phyloP scores from a whole-genome alignment of 2,888 invertebrate species.

The Melanchra persicariae region DNA sequence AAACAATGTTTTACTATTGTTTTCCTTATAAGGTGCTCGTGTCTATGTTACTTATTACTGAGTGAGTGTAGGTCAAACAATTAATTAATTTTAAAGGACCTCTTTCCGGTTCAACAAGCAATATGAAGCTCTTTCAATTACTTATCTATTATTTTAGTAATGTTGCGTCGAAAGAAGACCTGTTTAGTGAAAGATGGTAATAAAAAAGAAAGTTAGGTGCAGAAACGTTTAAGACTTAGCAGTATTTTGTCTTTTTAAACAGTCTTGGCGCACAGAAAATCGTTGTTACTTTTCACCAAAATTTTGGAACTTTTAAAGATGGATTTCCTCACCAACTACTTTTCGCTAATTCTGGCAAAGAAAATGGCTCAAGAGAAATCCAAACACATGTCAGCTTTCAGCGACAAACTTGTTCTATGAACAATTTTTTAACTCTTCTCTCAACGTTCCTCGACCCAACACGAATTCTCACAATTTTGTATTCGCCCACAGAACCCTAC shows the following conservation, averaged over 20 bases:
- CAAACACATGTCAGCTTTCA: neutral
- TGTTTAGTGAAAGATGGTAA: neutral
- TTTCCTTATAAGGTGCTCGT: neutral
- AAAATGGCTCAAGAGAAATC: neutral
- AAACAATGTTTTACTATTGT: neutral
- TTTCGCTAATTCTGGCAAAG: neutral
- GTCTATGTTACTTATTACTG: neutral
- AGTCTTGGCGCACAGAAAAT: neutral
- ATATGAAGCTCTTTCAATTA: neutral
- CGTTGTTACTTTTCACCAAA: neutral
- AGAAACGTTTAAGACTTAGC: neutral
- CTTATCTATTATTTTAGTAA: neutral
- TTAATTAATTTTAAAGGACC: neutral
- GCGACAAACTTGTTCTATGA: neutral
- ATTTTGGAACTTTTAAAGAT: neutral
- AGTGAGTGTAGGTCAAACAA: neutral
- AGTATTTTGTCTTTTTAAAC: neutral
- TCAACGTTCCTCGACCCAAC: neutral
- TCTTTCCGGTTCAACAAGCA: neutral
- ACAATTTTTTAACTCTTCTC: neutral
- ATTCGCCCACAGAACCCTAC: slow-evolving; percentile 37
- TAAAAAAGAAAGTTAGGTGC: neutral
- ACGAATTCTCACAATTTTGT: slow-evolving; percentile 13
- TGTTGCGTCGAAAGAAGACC: neutral
- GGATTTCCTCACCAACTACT: neutral